Evolutionary conservation across 2,888 invertebrate species (phyloP).

Genomic region (Limnephilus marmoratus): DNA sequence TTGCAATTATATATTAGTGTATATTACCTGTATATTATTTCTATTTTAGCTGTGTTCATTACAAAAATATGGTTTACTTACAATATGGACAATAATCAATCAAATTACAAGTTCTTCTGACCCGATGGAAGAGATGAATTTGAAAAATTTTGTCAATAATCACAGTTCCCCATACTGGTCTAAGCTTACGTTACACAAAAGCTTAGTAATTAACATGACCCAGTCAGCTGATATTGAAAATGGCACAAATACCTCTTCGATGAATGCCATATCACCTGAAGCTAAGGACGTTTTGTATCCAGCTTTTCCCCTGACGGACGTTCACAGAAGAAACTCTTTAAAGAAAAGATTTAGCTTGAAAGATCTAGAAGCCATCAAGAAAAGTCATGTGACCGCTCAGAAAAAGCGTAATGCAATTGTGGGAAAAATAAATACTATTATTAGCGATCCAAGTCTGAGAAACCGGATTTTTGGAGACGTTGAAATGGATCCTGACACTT

Average conservation of each 20-base stretch:
- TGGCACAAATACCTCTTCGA: not conserved
- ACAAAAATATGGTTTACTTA: conserved; percentile 72
- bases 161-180: conserved; percentile 74
- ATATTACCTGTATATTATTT: not conserved
- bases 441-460: conserved; percentile 7
- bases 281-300: conserved; percentile 27
- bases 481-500: not conserved
- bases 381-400: not conserved
- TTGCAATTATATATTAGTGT: too few species aligned
- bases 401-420: not conserved
- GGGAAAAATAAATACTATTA: not conserved
- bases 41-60: conserved; percentile 71
- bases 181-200: conserved; percentile 71
- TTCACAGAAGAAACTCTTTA: conserved; percentile 56
- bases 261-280: not conserved
- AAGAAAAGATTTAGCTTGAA: conserved; percentile 34
- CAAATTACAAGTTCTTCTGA: conserved; percentile 68
- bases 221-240: conserved; percentile 64
- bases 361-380: not conserved
- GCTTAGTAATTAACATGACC: conserved; percentile 70
- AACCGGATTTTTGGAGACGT: conserved; percentile 22
- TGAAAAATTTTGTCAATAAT: conserved; percentile 60
- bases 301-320: conserved; percentile 55
- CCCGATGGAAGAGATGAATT: conserved; percentile 6
- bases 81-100: conserved; percentile 73